Percentiles rank a stretch among this genome's conserved stretches.
Conservation (phyloP, 2,888 invertebrate genomes). For the Formica aserva region DNA sequence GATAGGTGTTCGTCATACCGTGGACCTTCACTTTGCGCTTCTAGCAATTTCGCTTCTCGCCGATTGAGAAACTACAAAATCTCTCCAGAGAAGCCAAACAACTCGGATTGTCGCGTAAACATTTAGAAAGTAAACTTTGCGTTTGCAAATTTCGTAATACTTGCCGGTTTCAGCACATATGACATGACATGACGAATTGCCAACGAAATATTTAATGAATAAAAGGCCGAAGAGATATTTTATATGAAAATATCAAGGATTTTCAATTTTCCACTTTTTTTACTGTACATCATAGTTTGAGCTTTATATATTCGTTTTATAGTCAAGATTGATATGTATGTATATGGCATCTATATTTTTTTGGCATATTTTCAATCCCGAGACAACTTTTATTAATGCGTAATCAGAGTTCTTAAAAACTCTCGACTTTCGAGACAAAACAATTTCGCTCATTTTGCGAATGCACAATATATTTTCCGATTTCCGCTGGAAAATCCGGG, state of each 20-base stretch:
- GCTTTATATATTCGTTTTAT: neutral
- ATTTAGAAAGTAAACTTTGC: neutral
- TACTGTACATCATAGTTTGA: neutral
- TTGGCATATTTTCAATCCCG: neutral
- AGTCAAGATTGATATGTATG: neutral
- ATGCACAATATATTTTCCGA: conserved; percentile 34
- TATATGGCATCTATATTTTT: neutral
- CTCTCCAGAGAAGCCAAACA: neutral
- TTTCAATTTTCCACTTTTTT: neutral
- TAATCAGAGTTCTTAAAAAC: neutral
- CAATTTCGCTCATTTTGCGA: conserved; percentile 21
- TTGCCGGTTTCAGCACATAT: neutral
- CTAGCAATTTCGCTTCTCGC: conserved; percentile 48
- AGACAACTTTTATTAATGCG: neutral
- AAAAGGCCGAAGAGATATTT: neutral
- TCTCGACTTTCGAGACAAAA: conserved; percentile 6
- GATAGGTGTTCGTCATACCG: conserved; percentile 63
- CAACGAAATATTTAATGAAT: neutral
- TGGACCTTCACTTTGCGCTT: conserved; percentile 62
- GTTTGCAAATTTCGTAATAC: neutral
- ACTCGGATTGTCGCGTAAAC: neutral
- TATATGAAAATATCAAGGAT: neutral
- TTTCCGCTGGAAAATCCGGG: conserved; percentile 10
- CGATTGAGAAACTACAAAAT: conserved; percentile 1
- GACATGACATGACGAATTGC: neutral